Evolutionary conservation across 2,888 invertebrate genomes (phyloP).

Genomic region (Heliconius sara): DNA sequence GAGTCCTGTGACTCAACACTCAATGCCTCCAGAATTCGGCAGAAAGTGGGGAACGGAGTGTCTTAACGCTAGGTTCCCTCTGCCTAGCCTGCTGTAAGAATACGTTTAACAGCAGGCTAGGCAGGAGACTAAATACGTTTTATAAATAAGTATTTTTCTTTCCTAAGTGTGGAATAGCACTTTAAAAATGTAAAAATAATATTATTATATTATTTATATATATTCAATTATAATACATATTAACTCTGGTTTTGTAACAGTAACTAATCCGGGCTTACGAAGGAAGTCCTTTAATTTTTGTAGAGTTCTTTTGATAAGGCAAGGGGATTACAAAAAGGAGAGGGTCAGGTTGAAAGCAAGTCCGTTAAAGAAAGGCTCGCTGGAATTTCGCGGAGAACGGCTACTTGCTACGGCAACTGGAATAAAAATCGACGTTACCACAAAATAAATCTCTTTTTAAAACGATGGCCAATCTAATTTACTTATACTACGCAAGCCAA

Average conservation of each 20-base stretch:
- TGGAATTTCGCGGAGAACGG: conserved; percentile 47
- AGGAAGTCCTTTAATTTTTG: conserved; percentile 65
- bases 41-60: too few relatives aligned
- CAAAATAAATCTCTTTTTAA: conserved; percentile 24
- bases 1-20: too few relatives aligned
- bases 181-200: not conserved
- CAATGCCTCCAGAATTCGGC: too few relatives aligned
- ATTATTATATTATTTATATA: not conserved
- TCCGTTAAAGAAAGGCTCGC: conserved; percentile 50
- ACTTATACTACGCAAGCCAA: not conserved
- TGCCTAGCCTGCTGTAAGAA: too few relatives aligned
- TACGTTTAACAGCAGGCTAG: too few relatives aligned
- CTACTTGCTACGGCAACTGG: conserved; percentile 32
- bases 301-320: conserved; percentile 66
- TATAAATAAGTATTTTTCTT: too few relatives aligned
- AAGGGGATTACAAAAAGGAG: conserved; percentile 66
- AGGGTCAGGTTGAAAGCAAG: conserved; percentile 64
- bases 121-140: too few relatives aligned
- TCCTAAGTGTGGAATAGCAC: too few relatives aligned
- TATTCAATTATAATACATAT: conserved; percentile 33
- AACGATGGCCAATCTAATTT: not conserved
- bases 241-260: conserved; percentile 47
- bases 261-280: conserved; percentile 59
- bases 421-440: conserved; percentile 39
- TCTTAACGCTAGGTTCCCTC: too few relatives aligned